Base-by-base conservation (phyloP, 2,797 vertebrate genomes). In the Sebastes cheni region DNA sequence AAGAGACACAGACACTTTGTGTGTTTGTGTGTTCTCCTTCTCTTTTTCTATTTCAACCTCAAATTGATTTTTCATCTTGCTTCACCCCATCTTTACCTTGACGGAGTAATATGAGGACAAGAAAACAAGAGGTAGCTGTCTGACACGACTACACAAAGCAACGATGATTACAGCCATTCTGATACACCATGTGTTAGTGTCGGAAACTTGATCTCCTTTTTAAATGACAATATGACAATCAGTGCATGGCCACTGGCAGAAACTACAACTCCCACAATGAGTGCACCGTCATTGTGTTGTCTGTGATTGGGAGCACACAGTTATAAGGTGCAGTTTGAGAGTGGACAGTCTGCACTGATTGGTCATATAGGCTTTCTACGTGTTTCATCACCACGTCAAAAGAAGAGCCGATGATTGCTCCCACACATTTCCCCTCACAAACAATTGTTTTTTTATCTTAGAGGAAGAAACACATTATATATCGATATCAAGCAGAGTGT, bases 171-270 rank as follows among this genome's bases (percentile, higher is more conserved):
- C 72, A 54, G 50, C 78, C 75, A 90, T 93, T 91, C 84, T 84
- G 71, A 60, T 76, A 68, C 36, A 65, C 29, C 13, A 5, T 77
- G 16, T 71, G 60, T 64, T 55, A 82, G 58, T 68, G 27, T 79
- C 2, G 9, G 27, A 39, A 69, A 64, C 23, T 67, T 66, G 12
- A 68, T 68, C 72, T 85, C 29, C 36, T 76, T 92, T 67, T 88
- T 74, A 69, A 80, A 90, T 75, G 84, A 93, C 88, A 94, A 92
- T 91, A 74, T 82, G 84, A 75, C 83, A 91, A 93, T 94, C 91
- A 93, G 27, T 54, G 72, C 86, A 84, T 54, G 66, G 59, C 42
- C 76, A 61, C 55, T 77, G 76, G 46, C 50, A 78, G 65, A 77
- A 20, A 70, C 34, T 22, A 46, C 29, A 65, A 46, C 36, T 76